Base-by-base conservation (phyloP, 2,113 vertebrate genomes). In the Notarius quadriscutis region DNA sequence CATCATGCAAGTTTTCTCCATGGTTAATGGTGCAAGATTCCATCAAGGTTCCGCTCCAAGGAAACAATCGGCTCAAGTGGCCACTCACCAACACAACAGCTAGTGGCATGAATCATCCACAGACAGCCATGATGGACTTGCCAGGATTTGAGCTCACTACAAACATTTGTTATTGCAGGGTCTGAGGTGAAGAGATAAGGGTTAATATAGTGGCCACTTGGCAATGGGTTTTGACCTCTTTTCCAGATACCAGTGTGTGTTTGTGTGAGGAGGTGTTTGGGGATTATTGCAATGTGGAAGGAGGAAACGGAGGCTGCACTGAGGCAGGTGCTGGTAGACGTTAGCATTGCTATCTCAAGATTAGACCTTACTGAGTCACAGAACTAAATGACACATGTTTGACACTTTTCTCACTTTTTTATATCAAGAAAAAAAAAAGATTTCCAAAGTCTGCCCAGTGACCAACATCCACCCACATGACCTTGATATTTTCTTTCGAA, bases 21-120 rank as follows among this genome's bases (percentile, higher is more conserved):
- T 10, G 17, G 7, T 60, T 81, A 81, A 81, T 62, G 86, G 11
- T 58, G 67, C 51, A 50, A 84, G 83, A 62, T 67, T 18, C 74
- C 84, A 41, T 30, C 60, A 81, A 92, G 84, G 88, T 90, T 81
- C 87, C 85, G 83, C 67, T 65, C 86, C 81, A 60, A 85, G 90
- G 92, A 93, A 94, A 91, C 92, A 93, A 93, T 95, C 82, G 53
- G 87, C 72, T 93, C 72, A 92, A 93, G 92, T 92, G 89, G 91
- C 86, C 82, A 89, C 90, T 91, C 53, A 65, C 79, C 85, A 84
- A 86, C 88, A 91, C 88, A 57, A 63, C 80, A 80, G 51, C 90
- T 50, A 81, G 63, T 25, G 84, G 72, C 81, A 94, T 94, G 84
- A 92, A 93, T 95, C 91, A 94, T 84, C 15, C 22, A 34, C 79